Evolutionary conservation across 1,140 invertebrate genomes (phyloP).

Genomic region (Leguminivora glycinivorella): DNA sequence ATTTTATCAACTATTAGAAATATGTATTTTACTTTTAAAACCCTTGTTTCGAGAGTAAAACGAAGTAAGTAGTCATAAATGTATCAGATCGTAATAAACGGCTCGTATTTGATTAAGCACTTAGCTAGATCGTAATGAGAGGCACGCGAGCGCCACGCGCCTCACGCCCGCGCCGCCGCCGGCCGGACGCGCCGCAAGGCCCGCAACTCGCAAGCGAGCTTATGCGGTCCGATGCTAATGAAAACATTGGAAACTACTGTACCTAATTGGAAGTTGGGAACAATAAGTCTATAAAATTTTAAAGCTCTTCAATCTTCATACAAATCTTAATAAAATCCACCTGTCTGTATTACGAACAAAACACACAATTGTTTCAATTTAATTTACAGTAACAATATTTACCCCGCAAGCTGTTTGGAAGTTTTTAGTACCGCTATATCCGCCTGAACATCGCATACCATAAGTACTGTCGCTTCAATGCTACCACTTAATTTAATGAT

Average conservation of each 20-base stretch:
- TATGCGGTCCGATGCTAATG: neutral
- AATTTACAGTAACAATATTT: neutral
- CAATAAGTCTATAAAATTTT: too few relatives aligned
- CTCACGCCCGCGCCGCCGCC: neutral
- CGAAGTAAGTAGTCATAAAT: neutral
- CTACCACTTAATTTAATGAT: constrained; percentile 44
- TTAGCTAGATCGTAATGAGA: constrained; percentile 13
- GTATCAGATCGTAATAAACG: constrained; percentile 19
- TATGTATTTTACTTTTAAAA: too few relatives aligned
- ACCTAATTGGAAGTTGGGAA: too few relatives aligned
- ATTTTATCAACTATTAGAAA: too few relatives aligned
- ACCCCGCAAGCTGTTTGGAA: neutral
- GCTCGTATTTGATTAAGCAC: constrained; percentile 13
- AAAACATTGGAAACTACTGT: too few relatives aligned
- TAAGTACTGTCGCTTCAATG: constrained; percentile 26
- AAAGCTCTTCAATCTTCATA: too few relatives aligned
- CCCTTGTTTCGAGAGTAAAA: neutral
- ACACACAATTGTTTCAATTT: too few relatives aligned
- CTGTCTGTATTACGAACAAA: too few relatives aligned
- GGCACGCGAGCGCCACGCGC: constrained; percentile 28
- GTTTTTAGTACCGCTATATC: neutral
- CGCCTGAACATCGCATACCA: constrained; percentile 18
- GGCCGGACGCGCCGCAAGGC: neutral
- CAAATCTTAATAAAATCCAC: too few relatives aligned
- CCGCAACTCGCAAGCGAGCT: neutral